Base-by-base conservation (phyloP, 2,113 vertebrate genomes). In the Rynchops niger region DNA sequence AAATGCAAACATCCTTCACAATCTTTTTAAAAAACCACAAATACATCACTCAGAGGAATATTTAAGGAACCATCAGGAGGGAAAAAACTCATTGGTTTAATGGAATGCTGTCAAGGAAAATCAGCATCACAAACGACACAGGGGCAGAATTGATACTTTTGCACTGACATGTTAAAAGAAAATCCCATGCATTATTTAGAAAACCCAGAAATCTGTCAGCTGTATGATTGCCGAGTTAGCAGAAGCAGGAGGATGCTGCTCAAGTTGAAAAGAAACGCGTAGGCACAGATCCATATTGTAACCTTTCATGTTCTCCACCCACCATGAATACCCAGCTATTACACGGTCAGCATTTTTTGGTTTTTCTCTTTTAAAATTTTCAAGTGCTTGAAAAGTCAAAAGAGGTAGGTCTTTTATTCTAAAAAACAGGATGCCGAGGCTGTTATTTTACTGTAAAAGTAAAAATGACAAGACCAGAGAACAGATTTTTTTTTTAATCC, bases 101-200 rank as follows among this genome's bases (percentile, higher is more conserved):
- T 98, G 98, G 98, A 98, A 98, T 97, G 96, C 97, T 99, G 98
- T 99, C 99, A 98, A 98, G 97, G 96, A 96, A 98, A 98, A 98
- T 99, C 98, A 99, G 96, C 98, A 97, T 98, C 98, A 98, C 95
- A 94, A 98, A 98, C 88, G 97, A 98, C 98, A 98, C 95, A 84
- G 96, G 97, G 98, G 97, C 98, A 97, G 97, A 98, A 98, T 97
- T 98, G 98, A 98, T 98, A 98, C 98, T 98, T 98, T 97, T 98
- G 96, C 96, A 98, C 97, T 99, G 98, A 98, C 97, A 98, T 97
- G 98, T 98, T 98, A 98, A 98, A 98, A 98, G 98, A 98, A 98
- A 99, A 98, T 98, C 97, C 97, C 97, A 98, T 98, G 97, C 98
- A 99, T 98, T 99, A 98, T 99, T 99, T 98, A 98, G 98, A 98